Percentiles rank a stretch among this genome's conserved stretches.
phyloP scores from a whole-genome alignment of 2,113 vertebrate species.

The Pantherophis guttatus region DNA sequence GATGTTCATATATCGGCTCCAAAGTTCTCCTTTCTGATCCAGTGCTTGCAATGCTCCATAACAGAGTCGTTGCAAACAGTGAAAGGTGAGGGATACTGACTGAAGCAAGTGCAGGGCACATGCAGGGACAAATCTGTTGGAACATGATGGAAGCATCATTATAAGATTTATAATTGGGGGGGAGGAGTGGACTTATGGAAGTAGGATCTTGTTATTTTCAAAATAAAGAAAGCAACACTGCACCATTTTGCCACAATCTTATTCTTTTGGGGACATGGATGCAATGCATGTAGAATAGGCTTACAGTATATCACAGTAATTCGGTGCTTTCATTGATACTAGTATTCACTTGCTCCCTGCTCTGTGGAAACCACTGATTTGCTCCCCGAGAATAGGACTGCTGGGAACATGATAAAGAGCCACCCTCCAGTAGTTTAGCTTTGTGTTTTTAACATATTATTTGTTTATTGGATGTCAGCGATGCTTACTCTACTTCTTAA shows the following conservation, averaged over 20 bases:
- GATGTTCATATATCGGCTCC: too few relatives aligned
- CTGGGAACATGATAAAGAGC: background rate
- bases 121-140: too few relatives aligned
- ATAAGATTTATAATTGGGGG: too few relatives aligned
- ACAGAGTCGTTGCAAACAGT: background rate
- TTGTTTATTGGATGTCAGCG: background rate
- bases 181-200: background rate
- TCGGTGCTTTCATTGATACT: background rate
- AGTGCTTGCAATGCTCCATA: background rate
- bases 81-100: background rate
- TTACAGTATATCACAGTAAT: background rate
- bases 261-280: background rate
- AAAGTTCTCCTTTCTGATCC: background rate
- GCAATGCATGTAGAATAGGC: background rate
- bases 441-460: background rate
- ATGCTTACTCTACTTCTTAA: background rate
- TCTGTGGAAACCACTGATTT: background rate
- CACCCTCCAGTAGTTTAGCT: background rate
- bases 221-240: background rate
- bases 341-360: background rate
- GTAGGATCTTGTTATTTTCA: background rate
- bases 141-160: too few relatives aligned
- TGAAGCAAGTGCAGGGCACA: background rate
- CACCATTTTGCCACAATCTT: background rate
- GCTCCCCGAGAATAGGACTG: background rate